Base-by-base conservation (phyloP, 2,113 vertebrate genomes). In the Carlito syrichta region DNA sequence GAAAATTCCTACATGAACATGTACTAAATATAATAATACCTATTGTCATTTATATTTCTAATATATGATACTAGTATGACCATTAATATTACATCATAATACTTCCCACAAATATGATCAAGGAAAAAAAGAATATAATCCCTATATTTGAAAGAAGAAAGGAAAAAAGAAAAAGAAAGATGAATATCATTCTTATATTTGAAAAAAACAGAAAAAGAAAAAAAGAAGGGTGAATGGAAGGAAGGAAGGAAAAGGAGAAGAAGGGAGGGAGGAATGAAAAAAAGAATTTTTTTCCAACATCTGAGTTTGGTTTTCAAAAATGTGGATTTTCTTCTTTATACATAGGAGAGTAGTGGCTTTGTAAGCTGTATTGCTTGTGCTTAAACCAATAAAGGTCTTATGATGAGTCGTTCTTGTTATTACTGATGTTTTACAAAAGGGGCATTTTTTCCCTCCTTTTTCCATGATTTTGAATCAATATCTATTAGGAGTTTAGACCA, bases 311-410 rank as follows among this genome's bases (percentile, higher is more conserved):
- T 87, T 92, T 81, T 86, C 71, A 87, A 92, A 84, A 35, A 30
- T 85, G 38, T 89, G 56, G 12, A 43, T 92, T 77, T 95, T 87
- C 48, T 95, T 11, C 17, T 89, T 94, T 43, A 82, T 77, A 88
- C 43, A 27, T 40, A 56, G 35, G 27, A 25, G 77, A 48, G 32
- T 84, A 35, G 86, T 90, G 60, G 32, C 43, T 87, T 96, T 81
- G 5, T 43, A 84, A 96, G 8, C 54, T 60, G 63, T 89, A 84
- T 84, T 71, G 7, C 6, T 77, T 86, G 8, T 86, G 30, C 12
- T 86, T 45, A 79, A 95, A 76, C 40, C 30, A 92, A 50, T 12
- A 62, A 77, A 84, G 48, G 6, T 93, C 43, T 95, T 77, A 74
- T 10, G 50, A 32, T 30, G 66, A 83, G 10, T 71, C 79, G 43